These are phyloP conservation scores for Eptatretus atami DNA, from an alignment of 2,797 vertebrate species.

Conservation along the genomic window DNA sequence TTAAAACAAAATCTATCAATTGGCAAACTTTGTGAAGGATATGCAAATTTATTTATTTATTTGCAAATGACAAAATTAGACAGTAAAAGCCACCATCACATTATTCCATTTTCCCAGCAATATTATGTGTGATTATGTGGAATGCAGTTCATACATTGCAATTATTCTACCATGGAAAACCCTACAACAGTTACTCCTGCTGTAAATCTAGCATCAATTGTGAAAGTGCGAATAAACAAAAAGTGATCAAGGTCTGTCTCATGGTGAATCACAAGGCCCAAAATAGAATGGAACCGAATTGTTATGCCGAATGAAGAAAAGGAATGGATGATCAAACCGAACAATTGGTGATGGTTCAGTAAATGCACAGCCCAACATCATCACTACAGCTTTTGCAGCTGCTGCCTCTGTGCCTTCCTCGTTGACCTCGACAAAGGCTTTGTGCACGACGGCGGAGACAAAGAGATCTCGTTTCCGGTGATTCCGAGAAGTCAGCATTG, in stretches of 20 bases:
- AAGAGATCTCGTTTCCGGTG: constrained; percentile 26
- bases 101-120: too few relatives aligned
- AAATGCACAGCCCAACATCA: constrained; percentile 18
- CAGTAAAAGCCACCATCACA: too few relatives aligned
- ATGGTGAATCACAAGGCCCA: constrained; percentile 35
- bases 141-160: too few relatives aligned
- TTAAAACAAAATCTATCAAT: too few relatives aligned
- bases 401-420: constrained; percentile 78
- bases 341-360: constrained; percentile 45
- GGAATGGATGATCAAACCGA: constrained; percentile 44
- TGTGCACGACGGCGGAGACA: constrained; percentile 45
- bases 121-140: too few relatives aligned
- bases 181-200: too few relatives aligned
- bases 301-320: constrained; percentile 58
- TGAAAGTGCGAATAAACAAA: too few relatives aligned
- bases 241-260: background rate
- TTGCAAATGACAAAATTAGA: too few relatives aligned
- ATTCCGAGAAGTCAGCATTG: constrained; percentile 44
- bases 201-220: too few relatives aligned
- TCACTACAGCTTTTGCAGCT: constrained; percentile 29
- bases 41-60: too few relatives aligned
- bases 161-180: too few relatives aligned
- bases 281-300: constrained; percentile 35
- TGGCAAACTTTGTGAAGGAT: too few relatives aligned
- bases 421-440: constrained; percentile 63